A percentile compares a stretch with the other conserved stretches of the same genome.
Evolutionary conservation across 2,888 invertebrate genomes (phyloP).

Genomic region (Tenthredo mesomela): DNA sequence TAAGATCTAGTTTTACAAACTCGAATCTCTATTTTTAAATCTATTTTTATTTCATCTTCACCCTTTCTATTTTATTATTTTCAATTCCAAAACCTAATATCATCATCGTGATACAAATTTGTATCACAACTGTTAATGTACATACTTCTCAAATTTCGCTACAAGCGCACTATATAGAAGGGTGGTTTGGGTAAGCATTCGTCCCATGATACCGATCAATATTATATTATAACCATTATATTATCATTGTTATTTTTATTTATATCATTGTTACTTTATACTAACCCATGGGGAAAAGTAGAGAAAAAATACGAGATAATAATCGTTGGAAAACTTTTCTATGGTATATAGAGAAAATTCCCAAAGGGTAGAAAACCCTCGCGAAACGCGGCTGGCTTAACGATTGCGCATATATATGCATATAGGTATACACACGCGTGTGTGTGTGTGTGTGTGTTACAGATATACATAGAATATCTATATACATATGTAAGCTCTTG

Average conservation of each 20-base stretch:
- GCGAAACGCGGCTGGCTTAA: conserved; percentile 30
- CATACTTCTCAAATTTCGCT: neutral
- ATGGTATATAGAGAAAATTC: conserved; percentile 30
- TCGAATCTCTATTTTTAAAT: neutral
- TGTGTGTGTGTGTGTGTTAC: neutral
- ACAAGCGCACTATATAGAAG: no score
- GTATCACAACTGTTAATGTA: neutral
- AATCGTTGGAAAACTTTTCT: conserved; percentile 52
- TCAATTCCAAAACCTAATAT: neutral
- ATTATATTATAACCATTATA: conserved; percentile 12
- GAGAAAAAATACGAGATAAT: conserved; percentile 49
- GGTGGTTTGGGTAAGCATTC: neutral
- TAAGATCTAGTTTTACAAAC: neutral
- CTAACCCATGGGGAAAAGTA: conserved; percentile 1
- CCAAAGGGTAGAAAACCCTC: conserved; percentile 34
- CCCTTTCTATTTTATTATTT: neutral
- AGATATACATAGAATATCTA: neutral
- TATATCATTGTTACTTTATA: neutral
- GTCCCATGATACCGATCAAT: neutral
- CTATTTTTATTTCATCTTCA: neutral
- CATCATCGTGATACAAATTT: neutral
- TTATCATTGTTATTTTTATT: neutral
- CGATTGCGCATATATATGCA: conserved; percentile 6
- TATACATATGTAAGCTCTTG: conserved; percentile 12
- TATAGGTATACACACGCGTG: neutral